Evolutionary conservation across 1,140 invertebrate species (phyloP), one percentile per base, ranked within the genome.

Genomic region (Thaumatotibia leucotreta): DNA sequence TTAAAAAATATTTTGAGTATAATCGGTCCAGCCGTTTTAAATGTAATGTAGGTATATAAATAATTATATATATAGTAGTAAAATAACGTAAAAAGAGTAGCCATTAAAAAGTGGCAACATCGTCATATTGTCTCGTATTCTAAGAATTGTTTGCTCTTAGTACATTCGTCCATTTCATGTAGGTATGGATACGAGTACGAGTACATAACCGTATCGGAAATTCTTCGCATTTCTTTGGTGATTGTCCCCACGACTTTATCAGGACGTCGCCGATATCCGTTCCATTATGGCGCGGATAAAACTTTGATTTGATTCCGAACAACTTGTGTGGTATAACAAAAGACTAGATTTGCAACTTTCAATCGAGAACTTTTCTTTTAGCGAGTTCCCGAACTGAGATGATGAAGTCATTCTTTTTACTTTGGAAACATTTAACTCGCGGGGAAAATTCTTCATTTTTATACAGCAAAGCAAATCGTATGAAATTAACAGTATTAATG

Each of bases 271-370:
- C 75, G 79, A 83, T 89, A 88, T 89, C 86, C 82, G 82, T 75
- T 85, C 79, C 73, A 88, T 88, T 89, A 87, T 84, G 79, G 86
- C 76, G 64, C 74, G 77, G 81, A 82, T 86, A 82, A 89, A 89
- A 89, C 79, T 89, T 89, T 87, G 85, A 89, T 89, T 87, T 78
- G 84, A 85, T 89, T 83, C 79, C 77, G 67, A 75, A 81, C 74
- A 82, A 82, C 69, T 89, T 86, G 72, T 77, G 80, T 80, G 77
- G 76, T 62, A 49, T 68, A 80, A 85, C 79, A 81, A 82, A 82
- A 73, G 74, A 84, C 77, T 80, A 80, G 78, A 84, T 84, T 80
- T 74, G 77, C 78, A 83, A 82, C 76, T 85, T 79, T 77, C 73
- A 83, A 68, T 71, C 72, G 58, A 64, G 65, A 54, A 65, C 68